A percentile compares a stretch with the other conserved stretches of the same genome.
These are phyloP conservation scores for Sipha flava DNA, from an alignment of 1,140 invertebrate species.

Conservation along the genomic window DNA sequence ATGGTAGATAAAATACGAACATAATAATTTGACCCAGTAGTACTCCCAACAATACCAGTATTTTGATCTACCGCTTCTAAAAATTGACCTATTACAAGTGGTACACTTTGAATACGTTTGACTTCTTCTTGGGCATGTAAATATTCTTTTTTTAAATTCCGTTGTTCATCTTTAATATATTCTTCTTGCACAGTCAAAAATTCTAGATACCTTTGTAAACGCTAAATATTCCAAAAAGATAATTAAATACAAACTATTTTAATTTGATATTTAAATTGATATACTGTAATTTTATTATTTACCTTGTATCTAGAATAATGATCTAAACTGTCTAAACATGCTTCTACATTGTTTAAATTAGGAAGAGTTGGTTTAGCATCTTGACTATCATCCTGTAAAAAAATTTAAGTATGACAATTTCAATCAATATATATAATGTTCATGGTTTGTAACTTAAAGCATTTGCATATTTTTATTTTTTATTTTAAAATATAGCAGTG, in stretches of 20 bases:
- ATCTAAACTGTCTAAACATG: conserved; percentile 35
- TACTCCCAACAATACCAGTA: conserved; percentile 84
- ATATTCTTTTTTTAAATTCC: conserved; percentile 95
- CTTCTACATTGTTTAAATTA: conserved; percentile 15
- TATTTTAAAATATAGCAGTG: no score
- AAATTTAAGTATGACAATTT: neutral
- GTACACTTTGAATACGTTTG: conserved; percentile 94
- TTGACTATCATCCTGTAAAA: conserved; percentile 49
- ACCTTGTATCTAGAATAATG: conserved; percentile 52
- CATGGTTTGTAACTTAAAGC: no score
- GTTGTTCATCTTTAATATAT: conserved; percentile 97
- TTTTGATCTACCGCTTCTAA: conserved; percentile 97
- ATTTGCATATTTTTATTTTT: no score
- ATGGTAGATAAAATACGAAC: conserved; percentile 93
- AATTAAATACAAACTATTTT: neutral
- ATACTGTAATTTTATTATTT: conserved; percentile 77
- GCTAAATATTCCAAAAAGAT: conserved; percentile 51
- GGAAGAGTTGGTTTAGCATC: conserved; percentile 50
- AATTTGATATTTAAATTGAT: conserved; percentile 88
- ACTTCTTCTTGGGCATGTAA: conserved; percentile 96
- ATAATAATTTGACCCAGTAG: conserved; percentile 91
- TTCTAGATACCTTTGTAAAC: conserved; percentile 89
- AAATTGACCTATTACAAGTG: conserved; percentile 95
- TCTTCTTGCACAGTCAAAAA: conserved; percentile 96
- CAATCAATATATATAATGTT: neutral